These are phyloP conservation scores for Pelusios castaneus DNA, from an alignment of 2,113 vertebrate genomes.

Conservation along the genomic window DNA sequence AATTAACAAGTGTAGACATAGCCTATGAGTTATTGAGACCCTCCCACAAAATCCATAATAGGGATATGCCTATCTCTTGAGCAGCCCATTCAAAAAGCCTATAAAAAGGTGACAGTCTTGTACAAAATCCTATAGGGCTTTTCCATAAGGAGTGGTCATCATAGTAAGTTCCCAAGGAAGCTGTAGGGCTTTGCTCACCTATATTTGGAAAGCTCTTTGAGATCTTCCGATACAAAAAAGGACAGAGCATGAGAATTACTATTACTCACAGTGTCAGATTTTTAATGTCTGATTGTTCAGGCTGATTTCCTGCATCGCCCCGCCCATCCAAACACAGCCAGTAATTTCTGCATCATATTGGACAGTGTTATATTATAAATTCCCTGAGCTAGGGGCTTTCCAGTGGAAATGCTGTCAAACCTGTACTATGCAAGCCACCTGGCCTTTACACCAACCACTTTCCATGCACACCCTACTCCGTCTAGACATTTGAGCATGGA, in stretches of 20 bases:
- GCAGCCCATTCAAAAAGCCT: background rate
- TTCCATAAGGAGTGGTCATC: background rate
- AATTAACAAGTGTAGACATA: too few relatives aligned
- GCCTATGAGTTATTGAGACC: background rate
- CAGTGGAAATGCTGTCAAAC: fast-evolving
- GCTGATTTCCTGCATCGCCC: background rate
- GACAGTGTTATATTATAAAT: background rate
- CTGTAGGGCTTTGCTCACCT: background rate
- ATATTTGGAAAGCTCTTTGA: background rate
- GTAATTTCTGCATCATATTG: background rate
- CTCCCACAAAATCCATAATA: background rate
- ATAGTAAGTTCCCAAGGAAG: background rate
- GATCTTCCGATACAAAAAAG: background rate
- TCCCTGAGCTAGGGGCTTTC: background rate
- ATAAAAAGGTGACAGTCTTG: background rate
- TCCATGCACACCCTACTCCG: fast-evolving
- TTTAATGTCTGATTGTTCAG: background rate
- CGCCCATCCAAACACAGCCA: background rate
- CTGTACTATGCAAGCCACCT: fast-evolving
- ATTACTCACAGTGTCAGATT: background rate
- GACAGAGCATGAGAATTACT: background rate
- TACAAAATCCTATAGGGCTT: background rate
- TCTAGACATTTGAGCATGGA: background rate
- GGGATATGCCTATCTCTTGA: background rate
- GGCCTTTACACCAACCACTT: background rate